A percentile compares a stretch with the other conserved stretches of the same genome.
Conservation (phyloP, 2,888 invertebrate species). For the Ceraclea dissimilis region DNA sequence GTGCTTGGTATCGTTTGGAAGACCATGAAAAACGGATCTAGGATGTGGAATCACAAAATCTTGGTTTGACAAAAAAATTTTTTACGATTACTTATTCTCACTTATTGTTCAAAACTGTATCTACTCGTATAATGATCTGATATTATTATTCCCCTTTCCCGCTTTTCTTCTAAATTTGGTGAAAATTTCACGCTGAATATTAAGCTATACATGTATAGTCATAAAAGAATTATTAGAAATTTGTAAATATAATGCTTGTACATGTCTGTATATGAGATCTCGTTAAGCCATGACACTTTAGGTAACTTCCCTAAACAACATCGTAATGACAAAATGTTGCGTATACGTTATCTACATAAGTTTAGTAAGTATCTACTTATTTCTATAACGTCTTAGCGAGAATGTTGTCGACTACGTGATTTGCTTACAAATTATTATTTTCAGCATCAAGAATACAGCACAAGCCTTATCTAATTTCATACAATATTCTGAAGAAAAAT, state of each 20-base stretch:
- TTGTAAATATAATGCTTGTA: neutral
- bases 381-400: conserved; percentile 18
- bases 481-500: neutral
- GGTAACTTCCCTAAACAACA: neutral
- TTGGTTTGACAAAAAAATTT: no score
- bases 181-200: no score
- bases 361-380: conserved; percentile 12
- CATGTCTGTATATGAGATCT: neutral
- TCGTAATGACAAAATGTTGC: neutral
- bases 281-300: neutral
- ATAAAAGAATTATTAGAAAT: neutral
- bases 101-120: no score
- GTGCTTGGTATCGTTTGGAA: no score
- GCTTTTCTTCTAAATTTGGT: no score
- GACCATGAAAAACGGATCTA: no score
- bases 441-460: neutral
- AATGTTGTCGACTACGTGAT: conserved; percentile 24
- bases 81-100: no score
- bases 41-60: no score
- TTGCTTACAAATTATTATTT: conserved; percentile 13
- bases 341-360: neutral
- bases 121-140: no score
- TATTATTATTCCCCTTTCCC: no score
- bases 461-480: conserved; percentile 1
- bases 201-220: no score